Conservation (phyloP, 2,113 vertebrate genomes). For the Tetrax tetrax region DNA sequence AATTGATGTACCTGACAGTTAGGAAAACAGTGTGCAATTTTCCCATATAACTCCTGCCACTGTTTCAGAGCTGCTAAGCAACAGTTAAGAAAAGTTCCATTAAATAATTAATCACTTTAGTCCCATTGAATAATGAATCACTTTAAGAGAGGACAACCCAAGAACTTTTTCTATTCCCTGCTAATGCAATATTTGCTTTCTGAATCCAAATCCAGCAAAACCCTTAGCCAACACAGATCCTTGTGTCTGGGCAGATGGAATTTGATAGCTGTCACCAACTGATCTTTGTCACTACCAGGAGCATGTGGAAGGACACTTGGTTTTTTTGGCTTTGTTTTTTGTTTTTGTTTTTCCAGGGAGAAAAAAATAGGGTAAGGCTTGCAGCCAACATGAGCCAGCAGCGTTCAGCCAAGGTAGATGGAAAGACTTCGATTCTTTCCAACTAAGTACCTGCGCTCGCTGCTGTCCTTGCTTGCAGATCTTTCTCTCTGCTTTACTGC, state of each 20-base stretch:
- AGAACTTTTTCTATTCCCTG: neutral
- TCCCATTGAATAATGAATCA: neutral
- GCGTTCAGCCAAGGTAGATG: neutral
- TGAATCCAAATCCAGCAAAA: neutral
- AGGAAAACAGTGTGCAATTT: neutral
- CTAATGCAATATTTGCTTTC: neutral
- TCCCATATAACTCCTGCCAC: neutral
- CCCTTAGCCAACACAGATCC: neutral
- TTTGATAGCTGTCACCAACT: neutral
- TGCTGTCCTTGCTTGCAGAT: neutral
- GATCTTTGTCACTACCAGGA: neutral
- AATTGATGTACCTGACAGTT: neutral
- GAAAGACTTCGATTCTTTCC: neutral
- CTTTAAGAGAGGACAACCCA: neutral
- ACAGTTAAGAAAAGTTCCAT: neutral
- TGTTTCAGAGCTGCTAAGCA: neutral
- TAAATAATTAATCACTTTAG: neutral
- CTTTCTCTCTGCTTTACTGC: neutral
- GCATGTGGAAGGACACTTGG: neutral
- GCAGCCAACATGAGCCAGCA: neutral
- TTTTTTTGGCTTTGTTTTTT: too few species aligned
- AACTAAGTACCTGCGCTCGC: accelerated
- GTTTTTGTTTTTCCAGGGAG: neutral
- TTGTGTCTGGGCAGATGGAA: neutral
- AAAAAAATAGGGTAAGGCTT: neutral